phyloP scores from a whole-genome alignment of 2,888 invertebrate species.

The Campoplex capitator region DNA sequence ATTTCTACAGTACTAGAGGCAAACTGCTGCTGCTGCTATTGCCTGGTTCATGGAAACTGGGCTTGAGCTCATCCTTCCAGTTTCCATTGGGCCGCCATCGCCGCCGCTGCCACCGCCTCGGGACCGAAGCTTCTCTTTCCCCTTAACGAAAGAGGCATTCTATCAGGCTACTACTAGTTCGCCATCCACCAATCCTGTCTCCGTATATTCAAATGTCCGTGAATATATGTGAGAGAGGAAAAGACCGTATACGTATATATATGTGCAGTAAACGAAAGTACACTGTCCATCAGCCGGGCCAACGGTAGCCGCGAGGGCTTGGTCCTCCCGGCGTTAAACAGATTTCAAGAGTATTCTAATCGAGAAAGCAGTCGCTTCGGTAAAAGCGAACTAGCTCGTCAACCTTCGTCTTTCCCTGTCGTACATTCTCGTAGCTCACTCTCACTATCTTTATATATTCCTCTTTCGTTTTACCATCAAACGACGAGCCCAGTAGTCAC shows the following conservation, averaged over 20 bases:
- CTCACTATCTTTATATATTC: background rate
- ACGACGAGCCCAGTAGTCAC: slow-evolving; percentile 50
- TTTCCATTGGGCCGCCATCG: slow-evolving; percentile 24
- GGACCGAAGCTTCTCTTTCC: slow-evolving; percentile 41
- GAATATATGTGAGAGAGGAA: background rate
- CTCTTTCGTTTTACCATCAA: background rate
- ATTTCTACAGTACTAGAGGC: slow-evolving; percentile 33
- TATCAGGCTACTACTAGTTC: slow-evolving; percentile 35
- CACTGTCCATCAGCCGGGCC: slow-evolving; percentile 7
- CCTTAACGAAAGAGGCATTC: slow-evolving; percentile 22
- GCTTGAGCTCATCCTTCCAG: slow-evolving; percentile 47
- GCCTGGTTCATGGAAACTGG: slow-evolving; percentile 22
- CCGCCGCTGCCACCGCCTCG: slow-evolving; percentile 39
- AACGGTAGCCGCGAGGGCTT: slow-evolving; percentile 16
- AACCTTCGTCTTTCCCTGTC: slow-evolving; percentile 33
- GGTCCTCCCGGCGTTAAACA: slow-evolving; percentile 66
- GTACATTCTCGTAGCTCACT: background rate
- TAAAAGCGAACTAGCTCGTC: slow-evolving; percentile 62
- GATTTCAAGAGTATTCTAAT: slow-evolving; percentile 70
- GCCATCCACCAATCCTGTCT: slow-evolving; percentile 3
- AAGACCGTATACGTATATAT: background rate
- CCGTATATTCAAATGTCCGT: slow-evolving; percentile 1
- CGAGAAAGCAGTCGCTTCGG: slow-evolving; percentile 67
- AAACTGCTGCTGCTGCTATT: background rate
- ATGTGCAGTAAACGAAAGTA: background rate